phyloP scores from a whole-genome alignment of 2,797 vertebrate species.

The Pseudochromis fuscus region DNA sequence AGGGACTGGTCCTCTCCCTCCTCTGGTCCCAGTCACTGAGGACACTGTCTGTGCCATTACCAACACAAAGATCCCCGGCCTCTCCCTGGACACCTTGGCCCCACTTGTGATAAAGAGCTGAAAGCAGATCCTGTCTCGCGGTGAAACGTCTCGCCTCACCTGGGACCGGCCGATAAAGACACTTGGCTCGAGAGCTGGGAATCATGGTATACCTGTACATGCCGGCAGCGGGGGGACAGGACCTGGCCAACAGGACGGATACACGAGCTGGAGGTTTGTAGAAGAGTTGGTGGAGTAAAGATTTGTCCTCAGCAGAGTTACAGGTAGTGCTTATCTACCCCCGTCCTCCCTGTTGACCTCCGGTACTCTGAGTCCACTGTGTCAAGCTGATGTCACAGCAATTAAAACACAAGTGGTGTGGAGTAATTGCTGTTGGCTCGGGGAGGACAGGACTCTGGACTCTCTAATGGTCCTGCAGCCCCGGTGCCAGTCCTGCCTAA shows the following conservation, averaged over 20 bases:
- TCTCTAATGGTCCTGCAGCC: constrained; percentile 64
- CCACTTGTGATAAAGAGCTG: constrained; percentile 81
- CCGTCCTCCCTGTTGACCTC: constrained; percentile 27
- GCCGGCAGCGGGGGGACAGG: constrained; percentile 7
- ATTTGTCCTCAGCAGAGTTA: not conserved
- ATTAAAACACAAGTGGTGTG: constrained; percentile 72
- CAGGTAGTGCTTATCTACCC: not conserved
- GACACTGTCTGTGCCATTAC: constrained; percentile 82
- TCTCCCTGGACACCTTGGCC: constrained; percentile 80
- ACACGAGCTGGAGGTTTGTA: constrained; percentile 2
- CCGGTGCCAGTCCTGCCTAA: constrained; percentile 67
- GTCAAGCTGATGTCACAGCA: constrained; percentile 73
- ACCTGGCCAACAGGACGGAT: constrained; percentile 4
- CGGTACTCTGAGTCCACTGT: constrained; percentile 43
- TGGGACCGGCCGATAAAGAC: constrained; percentile 71
- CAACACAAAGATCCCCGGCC: constrained; percentile 78
- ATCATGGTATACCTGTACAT: constrained; percentile 53
- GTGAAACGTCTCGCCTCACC: constrained; percentile 71
- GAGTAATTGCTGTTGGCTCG: constrained; percentile 70
- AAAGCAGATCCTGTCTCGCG: constrained; percentile 80
- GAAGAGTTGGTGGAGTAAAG: not conserved
- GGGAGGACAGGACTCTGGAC: constrained; percentile 44
- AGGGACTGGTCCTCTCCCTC: constrained; percentile 60
- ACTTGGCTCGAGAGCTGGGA: constrained; percentile 69
- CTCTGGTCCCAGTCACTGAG: constrained; percentile 72